Base-by-base conservation (phyloP, 2,113 vertebrate species). In the Aramus guarauna region DNA sequence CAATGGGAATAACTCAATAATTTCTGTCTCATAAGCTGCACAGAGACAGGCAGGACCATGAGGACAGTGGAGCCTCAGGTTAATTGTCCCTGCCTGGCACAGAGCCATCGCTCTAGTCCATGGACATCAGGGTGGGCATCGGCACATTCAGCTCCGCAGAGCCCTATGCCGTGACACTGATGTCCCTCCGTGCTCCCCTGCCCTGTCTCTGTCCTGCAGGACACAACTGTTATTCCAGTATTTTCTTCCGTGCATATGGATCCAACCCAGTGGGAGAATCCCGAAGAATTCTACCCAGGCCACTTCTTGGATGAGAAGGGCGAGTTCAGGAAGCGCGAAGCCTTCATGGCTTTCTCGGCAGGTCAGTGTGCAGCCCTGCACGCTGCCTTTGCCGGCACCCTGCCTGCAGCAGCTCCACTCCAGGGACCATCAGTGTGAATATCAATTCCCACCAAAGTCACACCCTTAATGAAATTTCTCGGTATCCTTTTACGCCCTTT, bases 251-350 rank as follows among this genome's bases (percentile, higher is more conserved):
- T 96, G 60, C 95, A 96, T 15, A 86, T 8, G 26, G 96, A 97
- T 24, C 90, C 93, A 23, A 90, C 56, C 20, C 94, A 95, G 64
- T 97, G 95, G 94, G 62, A 97, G 29, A 96, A 94, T 13, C 96
- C 96, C 3, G 32, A 77, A 13, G 16, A 76, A 27, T 34, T 97
- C 4, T 16, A 97, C 41, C 97, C 96, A 7, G 2, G 64, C 1
- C 93, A 96, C 53, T 97, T 97, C 86, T 56, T 97, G 71, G 92
- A 97, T 21, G 86, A 94, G 71, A 91, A 95, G 15, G 96, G 95
- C 27, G 60, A 92, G 80, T 96, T 96, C 91, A 79, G 91, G 86
- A 97, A 92, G 74, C 87, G 30, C 0, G 72, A 97, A 8, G 95
- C 96, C 32, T 96, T 94, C 81, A 86, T 96, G 85, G 59, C 94